Conservation (phyloP, 2,113 vertebrate genomes). For the Psophia crepitans region DNA sequence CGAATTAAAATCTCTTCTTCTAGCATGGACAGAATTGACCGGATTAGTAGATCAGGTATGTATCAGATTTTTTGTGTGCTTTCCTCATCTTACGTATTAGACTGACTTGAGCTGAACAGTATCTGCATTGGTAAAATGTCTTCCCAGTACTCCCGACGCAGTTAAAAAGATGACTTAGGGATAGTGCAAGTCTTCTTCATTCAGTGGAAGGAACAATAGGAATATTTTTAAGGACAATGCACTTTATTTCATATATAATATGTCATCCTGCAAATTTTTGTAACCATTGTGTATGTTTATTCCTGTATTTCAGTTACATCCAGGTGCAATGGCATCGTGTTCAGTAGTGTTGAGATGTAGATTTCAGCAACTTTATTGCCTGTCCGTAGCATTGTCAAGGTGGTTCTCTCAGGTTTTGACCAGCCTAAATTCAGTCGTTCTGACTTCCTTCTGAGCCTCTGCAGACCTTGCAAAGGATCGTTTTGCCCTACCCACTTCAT, state of each 20-base stretch:
- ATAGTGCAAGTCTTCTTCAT: background rate
- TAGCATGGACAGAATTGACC: slow-evolving; percentile 92
- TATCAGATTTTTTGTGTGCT: background rate
- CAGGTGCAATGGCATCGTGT: background rate
- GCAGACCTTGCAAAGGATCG: background rate
- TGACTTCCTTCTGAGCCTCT: background rate
- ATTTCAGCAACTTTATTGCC: background rate
- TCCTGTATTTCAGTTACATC: background rate
- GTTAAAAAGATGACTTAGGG: background rate
- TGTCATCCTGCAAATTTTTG: background rate
- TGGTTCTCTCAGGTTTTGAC: background rate
- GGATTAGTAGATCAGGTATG: slow-evolving; percentile 89
- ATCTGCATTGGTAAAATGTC: background rate
- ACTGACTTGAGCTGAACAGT: background rate
- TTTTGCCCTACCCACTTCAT: background rate
- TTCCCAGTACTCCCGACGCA: background rate
- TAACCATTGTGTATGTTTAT: background rate
- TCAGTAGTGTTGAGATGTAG: fast-evolving
- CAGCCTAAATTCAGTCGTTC: background rate
- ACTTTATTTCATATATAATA: background rate
- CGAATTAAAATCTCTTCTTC: slow-evolving; percentile 82
- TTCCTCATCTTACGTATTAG: background rate
- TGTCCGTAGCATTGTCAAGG: background rate
- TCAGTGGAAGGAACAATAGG: background rate
- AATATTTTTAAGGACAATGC: background rate